phyloP scores from a whole-genome alignment of 30 jellyfish, hydroid and myxozoan species.

The Sanderia malayensis region DNA sequence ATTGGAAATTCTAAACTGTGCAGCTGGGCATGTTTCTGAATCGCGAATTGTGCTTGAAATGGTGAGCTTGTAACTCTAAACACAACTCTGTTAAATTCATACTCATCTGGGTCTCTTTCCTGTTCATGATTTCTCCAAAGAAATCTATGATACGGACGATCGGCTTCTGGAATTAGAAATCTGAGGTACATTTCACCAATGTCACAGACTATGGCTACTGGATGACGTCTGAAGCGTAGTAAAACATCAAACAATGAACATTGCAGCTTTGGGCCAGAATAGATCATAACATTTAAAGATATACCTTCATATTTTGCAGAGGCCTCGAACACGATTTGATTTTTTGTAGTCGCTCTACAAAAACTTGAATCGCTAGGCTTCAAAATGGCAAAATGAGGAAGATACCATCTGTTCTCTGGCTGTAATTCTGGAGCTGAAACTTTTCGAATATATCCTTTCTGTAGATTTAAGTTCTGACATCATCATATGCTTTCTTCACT shows the following conservation, averaged over 20 bases:
- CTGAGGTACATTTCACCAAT: slow-evolving; percentile 58
- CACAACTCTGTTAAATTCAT: slow-evolving; percentile 59
- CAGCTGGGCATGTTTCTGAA: too few relatives aligned
- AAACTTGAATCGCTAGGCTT: too few relatives aligned
- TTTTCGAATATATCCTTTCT: slow-evolving; percentile 12
- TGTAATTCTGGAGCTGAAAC: not conserved
- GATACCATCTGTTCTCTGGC: slow-evolving; percentile 8
- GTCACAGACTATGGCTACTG: slow-evolving; percentile 66
- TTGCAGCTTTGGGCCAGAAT: slow-evolving; percentile 55
- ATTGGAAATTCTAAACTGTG: too few relatives aligned
- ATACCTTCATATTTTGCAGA: slow-evolving; percentile 15
- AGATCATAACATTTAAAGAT: slow-evolving; percentile 39
- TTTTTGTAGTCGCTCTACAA: slow-evolving; percentile 29
- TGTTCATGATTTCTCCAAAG: slow-evolving; percentile 55
- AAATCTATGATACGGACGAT: slow-evolving; percentile 46
- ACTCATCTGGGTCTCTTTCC: slow-evolving; percentile 40
- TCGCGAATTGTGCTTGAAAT: too few relatives aligned
- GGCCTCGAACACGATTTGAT: not conserved
- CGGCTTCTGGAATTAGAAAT: slow-evolving; percentile 7
- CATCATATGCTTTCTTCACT: slow-evolving; percentile 16
- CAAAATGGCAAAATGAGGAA: slow-evolving; percentile 15
- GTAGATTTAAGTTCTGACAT: slow-evolving; percentile 5
- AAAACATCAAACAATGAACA: not conserved
- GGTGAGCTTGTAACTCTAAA: slow-evolving; percentile 48
- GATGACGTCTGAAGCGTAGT: slow-evolving; percentile 43